Percentiles rank a stretch among this genome's conserved stretches.
Evolutionary conservation across 2,888 invertebrate species (phyloP).

Genomic region (Dexiosoma caninum): DNA sequence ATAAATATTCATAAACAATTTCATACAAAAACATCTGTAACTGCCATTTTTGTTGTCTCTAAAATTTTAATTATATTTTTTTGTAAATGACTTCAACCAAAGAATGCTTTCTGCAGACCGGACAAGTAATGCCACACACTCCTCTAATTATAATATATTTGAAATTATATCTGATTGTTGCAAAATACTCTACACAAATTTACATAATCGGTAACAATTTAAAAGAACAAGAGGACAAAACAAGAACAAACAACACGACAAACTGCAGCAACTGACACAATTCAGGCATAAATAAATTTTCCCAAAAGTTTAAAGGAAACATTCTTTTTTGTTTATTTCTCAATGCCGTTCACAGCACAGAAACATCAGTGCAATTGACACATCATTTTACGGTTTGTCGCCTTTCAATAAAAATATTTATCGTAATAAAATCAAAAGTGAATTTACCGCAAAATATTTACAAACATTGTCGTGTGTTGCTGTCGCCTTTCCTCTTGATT

Average conservation of each 20-base stretch:
- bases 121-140: conserved; percentile 26
- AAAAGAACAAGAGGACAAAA: conserved; percentile 62
- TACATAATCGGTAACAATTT: conserved; percentile 74
- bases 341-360: neutral
- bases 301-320: neutral
- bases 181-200: conserved; percentile 63
- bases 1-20: neutral
- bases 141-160: conserved; percentile 13
- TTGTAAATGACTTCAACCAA: conserved; percentile 38
- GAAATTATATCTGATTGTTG: conserved; percentile 59
- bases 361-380: conserved; percentile 76
- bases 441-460: conserved; percentile 58
- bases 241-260: conserved; percentile 62
- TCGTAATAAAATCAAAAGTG: conserved; percentile 68
- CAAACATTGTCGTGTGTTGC: conserved; percentile 36
- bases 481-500: conserved; percentile 26
- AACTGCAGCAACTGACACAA: conserved; percentile 62
- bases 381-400: conserved; percentile 79
- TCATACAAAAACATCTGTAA: neutral
- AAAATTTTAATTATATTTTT: conserved; percentile 16
- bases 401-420: conserved; percentile 78
- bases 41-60: neutral
- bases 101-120: neutral
- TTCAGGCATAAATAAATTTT: conserved; percentile 47
- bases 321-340: neutral